Conservation (phyloP, 1,140 invertebrate species). For the Batillaria attramentaria region DNA sequence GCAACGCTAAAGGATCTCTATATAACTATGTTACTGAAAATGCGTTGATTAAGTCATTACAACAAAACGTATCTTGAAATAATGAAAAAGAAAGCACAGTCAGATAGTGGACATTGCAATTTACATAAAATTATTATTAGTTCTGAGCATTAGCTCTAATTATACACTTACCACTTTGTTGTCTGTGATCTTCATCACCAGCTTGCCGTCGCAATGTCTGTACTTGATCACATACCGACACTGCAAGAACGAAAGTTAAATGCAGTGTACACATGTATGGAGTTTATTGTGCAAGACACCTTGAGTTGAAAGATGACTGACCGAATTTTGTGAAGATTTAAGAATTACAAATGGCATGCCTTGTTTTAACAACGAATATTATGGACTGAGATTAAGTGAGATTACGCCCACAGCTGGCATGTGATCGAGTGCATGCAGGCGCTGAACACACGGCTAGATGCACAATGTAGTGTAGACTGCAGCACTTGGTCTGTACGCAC, state of each 20-base stretch:
- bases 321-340: too few relatives aligned
- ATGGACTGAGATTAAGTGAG: too few relatives aligned
- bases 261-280: too few relatives aligned
- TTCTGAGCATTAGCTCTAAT: background rate
- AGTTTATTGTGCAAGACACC: too few relatives aligned
- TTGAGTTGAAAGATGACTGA: too few relatives aligned
- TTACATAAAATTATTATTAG: background rate
- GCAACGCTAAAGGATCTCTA: background rate
- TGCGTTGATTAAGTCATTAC: background rate
- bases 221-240: conserved; percentile 89
- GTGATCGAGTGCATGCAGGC: too few relatives aligned
- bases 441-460: too few relatives aligned
- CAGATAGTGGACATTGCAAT: background rate
- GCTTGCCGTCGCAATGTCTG: conserved; percentile 86
- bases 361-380: too few relatives aligned
- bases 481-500: too few relatives aligned
- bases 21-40: background rate
- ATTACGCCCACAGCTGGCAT: too few relatives aligned
- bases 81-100: background rate
- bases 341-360: too few relatives aligned
- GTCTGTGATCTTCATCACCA: conserved; percentile 93
- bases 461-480: too few relatives aligned
- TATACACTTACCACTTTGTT: conserved; percentile 84
- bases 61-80: background rate
- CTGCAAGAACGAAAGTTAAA: conserved; percentile 71